These are phyloP conservation scores for Danio aesculapii DNA, from an alignment of 2,797 vertebrate species.

Conservation along the genomic window DNA sequence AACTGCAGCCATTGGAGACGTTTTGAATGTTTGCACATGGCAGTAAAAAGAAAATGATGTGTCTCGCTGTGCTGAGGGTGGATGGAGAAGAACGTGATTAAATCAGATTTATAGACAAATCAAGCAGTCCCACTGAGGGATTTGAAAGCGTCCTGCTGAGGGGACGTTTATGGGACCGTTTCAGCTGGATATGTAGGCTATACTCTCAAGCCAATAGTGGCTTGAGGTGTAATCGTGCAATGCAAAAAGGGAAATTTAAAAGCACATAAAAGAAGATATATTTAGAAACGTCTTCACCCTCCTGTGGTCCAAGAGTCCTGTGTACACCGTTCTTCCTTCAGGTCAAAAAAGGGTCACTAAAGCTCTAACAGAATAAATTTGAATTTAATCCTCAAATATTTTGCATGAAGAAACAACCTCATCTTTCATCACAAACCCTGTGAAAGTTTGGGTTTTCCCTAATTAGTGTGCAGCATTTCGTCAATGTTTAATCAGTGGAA, in stretches of 20 bases:
- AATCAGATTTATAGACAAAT: constrained; percentile 46
- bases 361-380: no score
- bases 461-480: no score
- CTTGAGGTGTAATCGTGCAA: not conserved
- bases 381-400: no score
- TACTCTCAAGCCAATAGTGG: not conserved
- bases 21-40: constrained; percentile 35
- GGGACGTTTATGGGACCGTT: constrained; percentile 12
- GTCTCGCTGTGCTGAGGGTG: constrained; percentile 28
- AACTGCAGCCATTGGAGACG: constrained; percentile 34
- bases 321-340: no score
- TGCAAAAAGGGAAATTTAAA: not conserved
- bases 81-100: constrained; percentile 34
- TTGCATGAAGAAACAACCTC: no score
- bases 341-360: no score
- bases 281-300: no score
- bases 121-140: constrained; percentile 23
- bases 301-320: no score
- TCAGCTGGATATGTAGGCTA: not conserved
- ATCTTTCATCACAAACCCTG: no score
- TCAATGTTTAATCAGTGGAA: no score
- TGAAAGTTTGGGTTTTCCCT: no score
- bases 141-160: constrained; percentile 38
- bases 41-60: constrained; percentile 40
- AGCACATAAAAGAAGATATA: no score